A percentile compares a stretch with the other conserved stretches of the same genome.
Evolutionary conservation across 2,888 invertebrate species (phyloP).

Genomic region (Macrophya alboannulata): DNA sequence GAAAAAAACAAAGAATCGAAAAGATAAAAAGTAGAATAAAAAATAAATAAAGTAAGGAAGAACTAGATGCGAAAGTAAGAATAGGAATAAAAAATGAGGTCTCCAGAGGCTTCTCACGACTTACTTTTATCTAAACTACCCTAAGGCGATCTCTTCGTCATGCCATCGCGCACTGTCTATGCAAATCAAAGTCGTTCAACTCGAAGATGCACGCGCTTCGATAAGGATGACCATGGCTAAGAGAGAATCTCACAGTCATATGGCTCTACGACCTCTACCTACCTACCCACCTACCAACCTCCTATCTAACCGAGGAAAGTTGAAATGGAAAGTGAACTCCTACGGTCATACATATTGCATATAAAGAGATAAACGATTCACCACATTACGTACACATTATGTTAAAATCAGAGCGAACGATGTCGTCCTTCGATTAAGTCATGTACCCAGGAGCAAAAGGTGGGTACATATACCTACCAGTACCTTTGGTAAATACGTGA

Average conservation of each 20-base stretch:
- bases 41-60: not conserved
- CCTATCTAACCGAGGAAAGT: not conserved
- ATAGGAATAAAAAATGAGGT: slow-evolving; percentile 21
- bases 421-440: slow-evolving; percentile 43
- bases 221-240: slow-evolving; percentile 39
- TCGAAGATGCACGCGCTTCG: slow-evolving; percentile 49
- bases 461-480: not conserved
- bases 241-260: not conserved
- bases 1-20: not conserved
- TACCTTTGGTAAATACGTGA: not conserved
- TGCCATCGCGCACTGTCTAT: slow-evolving; percentile 52
- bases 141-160: slow-evolving; percentile 41
- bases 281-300: not conserved
- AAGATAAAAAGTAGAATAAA: not conserved
- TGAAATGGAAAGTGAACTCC: slow-evolving; percentile 43
- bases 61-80: not conserved
- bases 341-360: not conserved
- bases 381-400: not conserved
- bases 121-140: slow-evolving; percentile 48
- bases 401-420: not conserved
- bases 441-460: not conserved
- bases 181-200: slow-evolving; percentile 57
- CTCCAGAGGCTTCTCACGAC: slow-evolving; percentile 5
- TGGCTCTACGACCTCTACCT: slow-evolving; percentile 14
- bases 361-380: not conserved